phyloP scores from a whole-genome alignment of 2,113 vertebrate genomes.

The Sceloporus undulatus region DNA sequence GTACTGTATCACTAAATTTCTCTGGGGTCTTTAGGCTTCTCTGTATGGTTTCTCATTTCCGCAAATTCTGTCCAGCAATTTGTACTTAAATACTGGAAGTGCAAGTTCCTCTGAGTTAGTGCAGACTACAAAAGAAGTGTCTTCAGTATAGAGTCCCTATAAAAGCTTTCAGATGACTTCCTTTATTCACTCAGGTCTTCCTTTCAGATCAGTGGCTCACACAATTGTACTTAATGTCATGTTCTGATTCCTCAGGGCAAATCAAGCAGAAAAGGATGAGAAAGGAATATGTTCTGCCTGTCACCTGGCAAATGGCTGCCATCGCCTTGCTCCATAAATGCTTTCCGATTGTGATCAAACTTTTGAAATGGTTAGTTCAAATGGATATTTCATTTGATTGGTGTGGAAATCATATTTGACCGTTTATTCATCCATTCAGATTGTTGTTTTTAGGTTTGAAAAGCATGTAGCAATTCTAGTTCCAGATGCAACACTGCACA shows the following conservation, averaged over 20 bases:
- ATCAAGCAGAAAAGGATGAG: slow-evolving; percentile 35
- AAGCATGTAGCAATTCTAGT: slow-evolving; percentile 18
- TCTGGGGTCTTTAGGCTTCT: background rate
- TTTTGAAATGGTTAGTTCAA: slow-evolving; percentile 37
- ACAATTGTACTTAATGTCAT: slow-evolving; percentile 47
- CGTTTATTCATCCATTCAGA: background rate
- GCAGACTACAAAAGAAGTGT: slow-evolving; percentile 18
- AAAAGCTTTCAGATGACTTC: slow-evolving; percentile 41
- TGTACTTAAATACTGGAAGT: background rate
- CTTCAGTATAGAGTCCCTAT: slow-evolving; percentile 23
- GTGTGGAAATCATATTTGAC: slow-evolving; percentile 13
- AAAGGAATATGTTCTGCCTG: slow-evolving; percentile 48
- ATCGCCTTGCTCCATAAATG: slow-evolving; percentile 5
- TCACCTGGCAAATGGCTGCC: slow-evolving; percentile 38
- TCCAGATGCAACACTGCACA: background rate
- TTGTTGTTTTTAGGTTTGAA: slow-evolving; percentile 8
- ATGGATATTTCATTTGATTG: slow-evolving; percentile 48
- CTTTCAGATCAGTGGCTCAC: slow-evolving; percentile 29
- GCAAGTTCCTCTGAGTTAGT: background rate
- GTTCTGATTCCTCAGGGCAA: slow-evolving; percentile 49
- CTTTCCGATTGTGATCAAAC: background rate
- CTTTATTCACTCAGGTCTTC: slow-evolving; percentile 35
- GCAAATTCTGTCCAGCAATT: background rate
- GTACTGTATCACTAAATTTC: background rate
- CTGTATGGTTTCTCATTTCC: background rate